Conservation (phyloP, 2,113 vertebrate genomes). For the Lophotis ruficrista region DNA sequence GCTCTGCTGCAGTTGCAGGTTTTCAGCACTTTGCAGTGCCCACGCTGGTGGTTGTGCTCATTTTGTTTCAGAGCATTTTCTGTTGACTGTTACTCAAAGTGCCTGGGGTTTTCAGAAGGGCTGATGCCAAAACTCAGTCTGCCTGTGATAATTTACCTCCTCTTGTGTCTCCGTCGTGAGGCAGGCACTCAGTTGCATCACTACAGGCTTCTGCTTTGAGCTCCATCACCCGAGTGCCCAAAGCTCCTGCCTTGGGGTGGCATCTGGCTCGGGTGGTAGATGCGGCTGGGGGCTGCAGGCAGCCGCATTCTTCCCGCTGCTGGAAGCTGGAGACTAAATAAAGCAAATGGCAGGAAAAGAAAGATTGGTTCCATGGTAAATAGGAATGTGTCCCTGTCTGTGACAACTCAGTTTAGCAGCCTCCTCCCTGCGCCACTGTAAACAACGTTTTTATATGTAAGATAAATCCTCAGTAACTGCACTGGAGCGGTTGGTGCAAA, state of each 20-base stretch:
- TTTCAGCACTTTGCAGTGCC: not conserved
- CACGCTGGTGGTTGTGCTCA: not conserved
- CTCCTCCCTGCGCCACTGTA: not conserved
- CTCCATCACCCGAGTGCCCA: not conserved
- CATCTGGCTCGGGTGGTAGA: not conserved
- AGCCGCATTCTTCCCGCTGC: not conserved
- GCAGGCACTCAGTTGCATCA: not conserved
- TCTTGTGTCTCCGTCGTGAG: not conserved
- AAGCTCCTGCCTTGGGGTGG: not conserved
- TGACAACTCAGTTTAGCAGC: not conserved
- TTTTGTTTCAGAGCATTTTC: not conserved
- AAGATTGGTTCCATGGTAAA: not conserved
- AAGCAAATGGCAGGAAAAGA: not conserved
- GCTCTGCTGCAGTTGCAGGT: not conserved
- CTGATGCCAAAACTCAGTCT: not conserved
- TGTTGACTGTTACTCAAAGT: not conserved
- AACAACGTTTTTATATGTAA: not conserved
- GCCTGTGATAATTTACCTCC: not conserved
- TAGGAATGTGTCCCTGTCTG: not conserved
- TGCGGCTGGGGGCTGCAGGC: not conserved
- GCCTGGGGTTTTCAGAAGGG: not conserved
- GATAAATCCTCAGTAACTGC: not conserved
- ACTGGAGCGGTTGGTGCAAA: not conserved
- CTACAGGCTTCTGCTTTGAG: not conserved
- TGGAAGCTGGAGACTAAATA: not conserved